A percentile compares a stretch with the other conserved stretches of the same genome.
These are phyloP conservation scores for Ictalurus furcatus DNA, from an alignment of 2,113 vertebrate species.

Conservation along the genomic window DNA sequence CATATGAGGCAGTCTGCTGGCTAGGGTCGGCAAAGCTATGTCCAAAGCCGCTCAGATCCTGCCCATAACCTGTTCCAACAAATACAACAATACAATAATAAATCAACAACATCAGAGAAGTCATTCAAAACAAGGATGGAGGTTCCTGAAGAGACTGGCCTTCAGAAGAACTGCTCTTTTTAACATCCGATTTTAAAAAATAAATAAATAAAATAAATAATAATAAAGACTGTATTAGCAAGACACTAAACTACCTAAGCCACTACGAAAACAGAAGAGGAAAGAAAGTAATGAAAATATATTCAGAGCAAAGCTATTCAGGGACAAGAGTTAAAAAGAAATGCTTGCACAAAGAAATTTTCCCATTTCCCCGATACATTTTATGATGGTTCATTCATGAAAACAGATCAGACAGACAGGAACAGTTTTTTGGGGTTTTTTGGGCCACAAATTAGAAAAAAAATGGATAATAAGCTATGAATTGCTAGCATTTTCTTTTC, in stretches of 20 bases:
- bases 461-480: neutral
- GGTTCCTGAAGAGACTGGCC: neutral
- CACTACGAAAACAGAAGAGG: conserved; percentile 51
- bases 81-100: conserved; percentile 28
- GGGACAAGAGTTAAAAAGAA: conserved; percentile 14
- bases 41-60: conserved; percentile 94
- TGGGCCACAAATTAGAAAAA: neutral
- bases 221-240: neutral
- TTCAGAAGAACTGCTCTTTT: conserved; percentile 33
- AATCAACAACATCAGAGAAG: conserved; percentile 16
- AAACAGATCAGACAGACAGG: conserved; percentile 12
- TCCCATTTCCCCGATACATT: neutral
- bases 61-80: conserved; percentile 85
- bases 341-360: conserved; percentile 40
- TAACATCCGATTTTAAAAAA: neutral
- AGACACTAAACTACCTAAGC: conserved; percentile 6
- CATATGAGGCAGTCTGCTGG: conserved; percentile 87
- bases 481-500: conserved; percentile 22
- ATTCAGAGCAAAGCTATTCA: conserved; percentile 19
- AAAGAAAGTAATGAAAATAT: conserved; percentile 21
- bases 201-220: neutral
- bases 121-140: neutral
- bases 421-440: neutral
- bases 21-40: conserved; percentile 94
- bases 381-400: neutral